A percentile compares a stretch with the other conserved stretches of the same genome.
phyloP scores from a whole-genome alignment of 2,888 invertebrate genomes.

The Ectemnius lituratus region DNA sequence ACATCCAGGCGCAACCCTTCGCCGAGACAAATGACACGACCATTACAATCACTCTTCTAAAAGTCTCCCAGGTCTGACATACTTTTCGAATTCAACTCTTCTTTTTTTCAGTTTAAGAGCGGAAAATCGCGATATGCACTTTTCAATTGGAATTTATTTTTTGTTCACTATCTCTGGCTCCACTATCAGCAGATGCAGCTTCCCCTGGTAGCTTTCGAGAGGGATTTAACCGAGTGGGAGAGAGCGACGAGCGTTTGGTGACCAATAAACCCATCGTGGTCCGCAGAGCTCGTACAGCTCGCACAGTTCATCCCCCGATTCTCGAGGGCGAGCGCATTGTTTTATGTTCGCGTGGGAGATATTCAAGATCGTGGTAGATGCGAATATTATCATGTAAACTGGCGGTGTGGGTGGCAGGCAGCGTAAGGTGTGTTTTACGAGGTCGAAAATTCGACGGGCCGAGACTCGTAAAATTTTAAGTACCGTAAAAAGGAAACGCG shows the following conservation, averaged over 20 bases:
- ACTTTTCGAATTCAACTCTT: no score
- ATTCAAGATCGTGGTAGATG: constrained; percentile 15
- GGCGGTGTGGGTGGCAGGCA: constrained; percentile 5
- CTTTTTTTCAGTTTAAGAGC: no score
- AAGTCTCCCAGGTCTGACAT: no score
- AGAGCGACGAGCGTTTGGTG: neutral
- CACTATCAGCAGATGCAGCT: neutral
- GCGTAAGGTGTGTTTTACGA: constrained; percentile 13
- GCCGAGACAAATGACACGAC: neutral
- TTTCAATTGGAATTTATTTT: no score
- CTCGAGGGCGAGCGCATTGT: constrained; percentile 5
- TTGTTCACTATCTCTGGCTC: neutral
- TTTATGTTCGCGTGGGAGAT: constrained; percentile 24
- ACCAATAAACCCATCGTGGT: constrained; percentile 10
- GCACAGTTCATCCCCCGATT: neutral
- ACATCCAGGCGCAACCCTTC: neutral
- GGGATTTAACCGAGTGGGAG: constrained; percentile 10
- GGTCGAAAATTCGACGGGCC: constrained; percentile 39
- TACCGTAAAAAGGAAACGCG: constrained; percentile 19
- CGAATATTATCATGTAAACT: constrained; percentile 44
- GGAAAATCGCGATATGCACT: no score
- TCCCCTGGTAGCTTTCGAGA: neutral
- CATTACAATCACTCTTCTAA: neutral
- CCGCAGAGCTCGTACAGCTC: neutral
- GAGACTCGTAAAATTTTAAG: constrained; percentile 35